Percentiles rank a stretch among this genome's conserved stretches.
Evolutionary conservation across 2,888 invertebrate species (phyloP).

Genomic region (Allygus modestus): DNA sequence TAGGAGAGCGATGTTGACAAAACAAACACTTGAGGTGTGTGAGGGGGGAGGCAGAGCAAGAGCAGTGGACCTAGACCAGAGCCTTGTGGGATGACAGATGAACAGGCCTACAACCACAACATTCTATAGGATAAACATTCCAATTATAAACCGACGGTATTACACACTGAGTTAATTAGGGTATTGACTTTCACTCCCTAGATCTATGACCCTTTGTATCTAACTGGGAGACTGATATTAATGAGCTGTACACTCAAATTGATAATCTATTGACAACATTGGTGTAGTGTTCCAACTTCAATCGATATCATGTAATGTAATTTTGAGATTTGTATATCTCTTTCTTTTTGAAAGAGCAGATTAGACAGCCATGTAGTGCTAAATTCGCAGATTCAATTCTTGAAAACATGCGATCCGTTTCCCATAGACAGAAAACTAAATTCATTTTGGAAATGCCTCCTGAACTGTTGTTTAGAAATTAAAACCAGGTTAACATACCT

Average conservation of each 20-base stretch:
- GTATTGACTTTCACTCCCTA: conserved; percentile 22
- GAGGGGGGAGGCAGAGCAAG: not conserved
- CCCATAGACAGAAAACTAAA: no score
- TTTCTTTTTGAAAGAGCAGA: no score
- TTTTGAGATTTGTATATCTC: no score
- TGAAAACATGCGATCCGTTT: no score
- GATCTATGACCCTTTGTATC: conserved; percentile 29
- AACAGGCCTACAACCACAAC: not conserved
- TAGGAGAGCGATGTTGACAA: conserved; percentile 33
- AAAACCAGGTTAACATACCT: no score
- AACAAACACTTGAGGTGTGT: conserved; percentile 47
- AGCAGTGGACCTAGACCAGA: conserved; percentile 38
- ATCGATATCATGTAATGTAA: no score
- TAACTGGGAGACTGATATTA: not conserved
- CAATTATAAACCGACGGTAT: conserved; percentile 16
- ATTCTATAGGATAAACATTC: conserved; percentile 42
- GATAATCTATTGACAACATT: not conserved
- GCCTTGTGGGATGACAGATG: conserved; percentile 37
- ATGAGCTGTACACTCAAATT: not conserved
- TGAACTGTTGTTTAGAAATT: no score
- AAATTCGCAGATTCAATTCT: no score
- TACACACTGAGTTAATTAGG: not conserved
- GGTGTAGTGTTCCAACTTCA: not conserved
- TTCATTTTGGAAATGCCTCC: no score
- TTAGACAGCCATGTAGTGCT: no score